Percentiles rank a stretch among this genome's conserved stretches.
phyloP scores from a whole-genome alignment of 2,888 invertebrate species.

The Eurytoma californica region DNA sequence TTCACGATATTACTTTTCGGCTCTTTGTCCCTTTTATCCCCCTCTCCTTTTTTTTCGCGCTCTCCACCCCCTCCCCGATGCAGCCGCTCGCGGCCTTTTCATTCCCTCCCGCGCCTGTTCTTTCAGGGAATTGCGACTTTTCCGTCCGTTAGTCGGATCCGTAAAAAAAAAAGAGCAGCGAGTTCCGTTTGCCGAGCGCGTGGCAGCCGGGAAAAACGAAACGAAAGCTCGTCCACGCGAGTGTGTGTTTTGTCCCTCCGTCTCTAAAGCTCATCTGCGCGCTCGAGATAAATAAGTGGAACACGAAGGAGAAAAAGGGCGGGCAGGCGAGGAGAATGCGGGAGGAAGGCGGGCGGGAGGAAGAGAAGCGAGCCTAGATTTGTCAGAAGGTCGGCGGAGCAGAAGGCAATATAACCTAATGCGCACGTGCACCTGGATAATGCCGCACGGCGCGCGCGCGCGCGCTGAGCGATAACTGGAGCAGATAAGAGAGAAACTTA shows the following conservation, averaged over 20 bases:
- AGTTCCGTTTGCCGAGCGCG: no score
- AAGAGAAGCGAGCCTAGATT: conserved; percentile 39
- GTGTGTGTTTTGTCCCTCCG: conserved; percentile 25
- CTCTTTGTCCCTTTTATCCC: conserved; percentile 30
- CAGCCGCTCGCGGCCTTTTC: conserved; percentile 28
- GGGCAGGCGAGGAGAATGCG: neutral
- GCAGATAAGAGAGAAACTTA: conserved; percentile 24
- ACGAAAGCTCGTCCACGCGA: conserved; percentile 32
- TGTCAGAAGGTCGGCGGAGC: conserved; percentile 26
- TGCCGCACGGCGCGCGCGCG: neutral
- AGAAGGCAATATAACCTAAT: conserved; percentile 36
- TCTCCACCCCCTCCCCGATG: neutral
- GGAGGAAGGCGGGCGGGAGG: neutral
- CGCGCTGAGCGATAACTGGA: conserved; percentile 23
- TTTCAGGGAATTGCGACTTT: conserved; percentile 29
- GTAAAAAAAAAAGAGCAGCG: conserved; percentile 22
- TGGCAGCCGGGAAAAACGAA: neutral
- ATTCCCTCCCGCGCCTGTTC: conserved; percentile 4
- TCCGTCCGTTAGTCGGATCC: conserved; percentile 27
- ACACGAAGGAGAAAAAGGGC: conserved; percentile 1
- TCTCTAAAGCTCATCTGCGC: conserved; percentile 48
- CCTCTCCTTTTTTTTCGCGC: neutral
- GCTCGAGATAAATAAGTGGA: conserved; percentile 48
- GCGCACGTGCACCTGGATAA: conserved; percentile 35
- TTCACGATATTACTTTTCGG: conserved; percentile 28